Conservation (phyloP, 2,113 vertebrate genomes). For the Struthidea cinerea region DNA sequence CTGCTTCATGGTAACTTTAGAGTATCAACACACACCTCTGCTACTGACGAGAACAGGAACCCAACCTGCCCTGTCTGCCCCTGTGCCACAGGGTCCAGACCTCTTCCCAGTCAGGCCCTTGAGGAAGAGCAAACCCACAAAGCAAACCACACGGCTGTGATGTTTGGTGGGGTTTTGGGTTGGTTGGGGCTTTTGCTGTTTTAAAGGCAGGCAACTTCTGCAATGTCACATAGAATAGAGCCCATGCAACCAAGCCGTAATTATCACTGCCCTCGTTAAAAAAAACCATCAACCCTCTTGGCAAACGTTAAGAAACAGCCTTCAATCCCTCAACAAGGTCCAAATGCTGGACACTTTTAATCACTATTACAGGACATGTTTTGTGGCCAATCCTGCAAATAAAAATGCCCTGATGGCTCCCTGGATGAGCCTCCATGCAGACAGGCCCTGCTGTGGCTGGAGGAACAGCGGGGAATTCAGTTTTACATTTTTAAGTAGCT, state of each 20-base stretch:
- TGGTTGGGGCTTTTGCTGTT: background rate
- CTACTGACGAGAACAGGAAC: background rate
- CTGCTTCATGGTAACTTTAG: background rate
- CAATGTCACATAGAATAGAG: background rate
- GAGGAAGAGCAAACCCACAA: background rate
- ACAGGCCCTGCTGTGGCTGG: background rate
- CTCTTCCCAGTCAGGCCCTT: background rate
- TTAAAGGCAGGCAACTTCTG: background rate
- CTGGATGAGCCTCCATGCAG: background rate
- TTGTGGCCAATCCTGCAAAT: background rate
- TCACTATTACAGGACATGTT: background rate
- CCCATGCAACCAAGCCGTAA: background rate
- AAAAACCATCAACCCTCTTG: background rate
- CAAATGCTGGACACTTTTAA: background rate
- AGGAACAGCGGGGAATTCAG: background rate
- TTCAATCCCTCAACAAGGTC: background rate
- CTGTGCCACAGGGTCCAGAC: rapidly evolving
- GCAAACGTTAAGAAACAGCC: background rate
- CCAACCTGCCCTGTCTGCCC: background rate
- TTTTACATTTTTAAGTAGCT: background rate
- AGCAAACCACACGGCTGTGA: rapidly evolving
- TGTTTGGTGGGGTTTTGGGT: background rate
- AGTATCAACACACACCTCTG: background rate
- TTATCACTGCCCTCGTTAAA: rapidly evolving
- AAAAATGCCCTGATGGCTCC: background rate